Percentiles rank a stretch among this genome's conserved stretches.
Conservation (phyloP, 2,113 vertebrate species). For the Tichodroma muraria region DNA sequence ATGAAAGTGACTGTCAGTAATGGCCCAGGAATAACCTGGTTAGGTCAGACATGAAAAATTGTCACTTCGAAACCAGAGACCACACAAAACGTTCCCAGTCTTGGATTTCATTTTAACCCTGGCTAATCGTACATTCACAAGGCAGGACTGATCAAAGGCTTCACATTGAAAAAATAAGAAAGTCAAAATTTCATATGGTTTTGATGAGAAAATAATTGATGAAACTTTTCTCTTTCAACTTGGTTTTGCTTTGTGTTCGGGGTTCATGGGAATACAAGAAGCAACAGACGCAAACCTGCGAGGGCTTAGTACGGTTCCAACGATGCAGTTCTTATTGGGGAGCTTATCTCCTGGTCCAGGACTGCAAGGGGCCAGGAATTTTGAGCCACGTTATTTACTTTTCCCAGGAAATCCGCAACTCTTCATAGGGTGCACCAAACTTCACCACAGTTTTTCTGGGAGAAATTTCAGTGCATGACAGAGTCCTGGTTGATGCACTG, state of each 20-base stretch:
- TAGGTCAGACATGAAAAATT: background rate
- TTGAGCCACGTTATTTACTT: background rate
- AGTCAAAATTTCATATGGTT: conserved; percentile 28
- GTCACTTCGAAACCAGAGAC: background rate
- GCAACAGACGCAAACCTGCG: fast-evolving
- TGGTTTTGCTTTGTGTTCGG: conserved; percentile 12
- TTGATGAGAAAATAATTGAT: conserved; percentile 30
- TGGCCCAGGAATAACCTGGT: background rate
- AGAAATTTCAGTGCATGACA: background rate
- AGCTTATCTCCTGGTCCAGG: background rate
- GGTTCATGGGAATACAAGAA: background rate
- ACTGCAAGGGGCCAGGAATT: background rate
- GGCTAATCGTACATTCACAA: background rate
- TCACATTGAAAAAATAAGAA: background rate
- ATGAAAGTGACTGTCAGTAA: background rate
- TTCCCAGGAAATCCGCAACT: background rate
- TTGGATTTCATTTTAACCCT: background rate
- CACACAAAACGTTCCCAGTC: background rate
- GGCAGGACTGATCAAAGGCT: conserved; percentile 31
- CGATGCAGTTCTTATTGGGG: background rate
- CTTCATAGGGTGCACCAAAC: background rate
- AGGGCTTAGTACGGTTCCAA: background rate
- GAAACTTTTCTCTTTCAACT: conserved; percentile 11
- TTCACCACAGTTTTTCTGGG: background rate
- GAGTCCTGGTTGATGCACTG: background rate